Evolutionary conservation across 2,888 invertebrate species (phyloP), one percentile per base, ranked within the genome.

Genomic region (Cerastis rubricosa): DNA sequence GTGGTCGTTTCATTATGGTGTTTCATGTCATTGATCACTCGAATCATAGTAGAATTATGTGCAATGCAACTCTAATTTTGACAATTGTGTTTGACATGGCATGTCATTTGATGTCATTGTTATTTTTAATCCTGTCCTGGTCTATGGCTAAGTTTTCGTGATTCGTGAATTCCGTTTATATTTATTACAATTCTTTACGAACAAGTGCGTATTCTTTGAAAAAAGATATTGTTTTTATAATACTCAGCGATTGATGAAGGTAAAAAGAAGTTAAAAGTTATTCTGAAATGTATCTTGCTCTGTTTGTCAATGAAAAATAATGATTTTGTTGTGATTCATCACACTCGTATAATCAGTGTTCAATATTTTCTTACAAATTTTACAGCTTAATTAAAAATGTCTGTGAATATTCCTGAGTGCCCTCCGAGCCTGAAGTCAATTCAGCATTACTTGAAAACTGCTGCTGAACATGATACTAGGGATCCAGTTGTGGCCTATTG

Each of bases 401-500:
- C 78, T 81, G 74, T 78, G 35, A 80, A 70, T 64, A 77, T 77
- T 64, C 98, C 98, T 47, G 97, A 98, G 45, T 97, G 98, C 90
- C 99, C 99, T 22, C 94, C 97, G 1, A 97, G 97, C 79, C 96
- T 99, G 64, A 99, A 99, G 94, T 97, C 98, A 47, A 98, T 99
- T 86, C 99, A 99, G 88, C 99, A 99, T 94, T 99, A 98, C 92
- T 95, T 99, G 81, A 99, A 99, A 96, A 98, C 99, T 77, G 99
- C 99, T 0, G 97, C 97, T 66, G 99, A 99, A 94, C 99, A 99
- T 97, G 99, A 99, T 91, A 96, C 97, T 54, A 97, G 99, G 88
- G 99, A 99, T 96, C 97, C 98, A 57, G 98, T 99, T 54, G 98
- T 99, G 64, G 98, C 99, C 68, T 99, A 99, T 94, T 99, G 99